Evolutionary conservation across 2,888 invertebrate species (phyloP), one percentile per base, ranked within the genome.

Genomic region (Agrilus mali): DNA sequence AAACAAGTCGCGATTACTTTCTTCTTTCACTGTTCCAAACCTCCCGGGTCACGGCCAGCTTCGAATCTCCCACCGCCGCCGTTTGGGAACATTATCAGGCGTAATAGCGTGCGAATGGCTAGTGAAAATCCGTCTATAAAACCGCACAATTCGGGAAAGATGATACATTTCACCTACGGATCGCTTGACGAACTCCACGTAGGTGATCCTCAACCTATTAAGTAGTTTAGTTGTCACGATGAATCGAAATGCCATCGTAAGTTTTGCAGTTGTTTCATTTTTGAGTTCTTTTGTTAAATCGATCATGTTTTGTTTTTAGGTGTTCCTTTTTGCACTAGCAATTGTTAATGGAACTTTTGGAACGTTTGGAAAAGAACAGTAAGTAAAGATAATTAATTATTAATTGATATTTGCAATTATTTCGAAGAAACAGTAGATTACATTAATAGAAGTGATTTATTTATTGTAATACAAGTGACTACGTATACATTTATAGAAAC

Each of bases 351-450:
- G 42, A 39, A 45, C 51, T 38, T 49, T 42, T 16, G 56, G 58
- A 13, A 55, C 56, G 16, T 58, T 58, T 47, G 58, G 58, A 42
- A 55, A 59, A 44, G 60, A 60, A 55, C 58, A 61, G 59, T 60
- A 54, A 58, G 60, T 58, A 38, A 10, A 37, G 8, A n/a, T 38
- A 17, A 34, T 33, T 42, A 36, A 27, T 38, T 22, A 34, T 34
- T 31, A 17, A 41, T 34, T 38, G 3, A 8, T 4, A 37, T 40
- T 43, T 42, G 3, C 31, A 13, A 13, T 12, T 31, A 31, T 7
- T 12, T 7, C 14, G 8, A 31, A 20, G 5, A 20, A 20, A 20
- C 20, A 5, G 20, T 6, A 20, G 20, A 5, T n/a, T n/a, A n/a
- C n/a, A n/a, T n/a, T n/a, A n/a, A n/a, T n/a, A n/a, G n/a, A n/a